Percentiles rank a stretch among this genome's conserved stretches.
These are phyloP conservation scores for Psammodynastes pulverulentus DNA, from an alignment of 2,113 vertebrate species.

Conservation along the genomic window DNA sequence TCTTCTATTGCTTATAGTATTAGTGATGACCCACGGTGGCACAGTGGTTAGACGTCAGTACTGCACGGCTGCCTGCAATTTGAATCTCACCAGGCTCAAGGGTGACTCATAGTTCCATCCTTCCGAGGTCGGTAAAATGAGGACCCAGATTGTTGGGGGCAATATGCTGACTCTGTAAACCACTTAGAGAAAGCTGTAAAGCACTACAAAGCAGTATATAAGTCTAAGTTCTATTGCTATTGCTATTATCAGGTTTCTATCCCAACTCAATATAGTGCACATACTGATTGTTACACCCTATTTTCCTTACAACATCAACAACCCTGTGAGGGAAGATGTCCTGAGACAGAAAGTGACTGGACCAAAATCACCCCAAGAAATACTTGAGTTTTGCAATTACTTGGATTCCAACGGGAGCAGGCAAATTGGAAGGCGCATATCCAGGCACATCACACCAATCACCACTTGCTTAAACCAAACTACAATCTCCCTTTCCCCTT, in stretches of 20 bases:
- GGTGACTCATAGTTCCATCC: no score
- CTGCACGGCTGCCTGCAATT: no score
- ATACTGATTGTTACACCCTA: neutral
- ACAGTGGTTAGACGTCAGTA: no score
- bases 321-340: neutral
- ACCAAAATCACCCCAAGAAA: neutral
- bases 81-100: no score
- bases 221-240: no score
- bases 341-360: neutral
- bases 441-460: neutral
- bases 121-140: no score
- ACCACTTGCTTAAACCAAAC: neutral
- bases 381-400: neutral
- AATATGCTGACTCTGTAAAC: no score
- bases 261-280: neutral
- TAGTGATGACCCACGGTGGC: no score
- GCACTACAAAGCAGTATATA: no score
- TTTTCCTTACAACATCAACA: neutral
- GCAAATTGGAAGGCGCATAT: neutral
- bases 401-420: neutral
- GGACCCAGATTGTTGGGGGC: no score
- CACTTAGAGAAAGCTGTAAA: no score
- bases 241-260: neutral
- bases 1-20: neutral
- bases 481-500: neutral